Conservation (phyloP, 2,797 vertebrate genomes). For the Melanotaenia maccullochi region DNA sequence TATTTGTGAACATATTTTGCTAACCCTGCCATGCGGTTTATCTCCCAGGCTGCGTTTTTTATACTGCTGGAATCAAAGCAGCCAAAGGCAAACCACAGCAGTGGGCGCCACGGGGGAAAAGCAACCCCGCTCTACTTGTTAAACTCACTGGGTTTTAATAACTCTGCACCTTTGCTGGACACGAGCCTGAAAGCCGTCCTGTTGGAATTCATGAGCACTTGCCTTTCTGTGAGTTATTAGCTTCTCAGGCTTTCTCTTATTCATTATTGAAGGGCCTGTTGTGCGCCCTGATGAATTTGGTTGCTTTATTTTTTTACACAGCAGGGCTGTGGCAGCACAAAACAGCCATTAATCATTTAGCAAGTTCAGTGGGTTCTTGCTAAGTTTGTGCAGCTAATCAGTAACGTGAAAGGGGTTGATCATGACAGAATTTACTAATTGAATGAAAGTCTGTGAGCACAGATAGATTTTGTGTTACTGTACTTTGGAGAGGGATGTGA, state of each 20-base stretch:
- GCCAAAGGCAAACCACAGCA: conserved; percentile 27
- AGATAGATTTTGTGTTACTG: conserved; percentile 11
- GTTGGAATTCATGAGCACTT: conserved; percentile 42
- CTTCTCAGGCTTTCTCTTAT: conserved; percentile 44
- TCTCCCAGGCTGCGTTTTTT: conserved; percentile 25
- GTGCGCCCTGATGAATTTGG: conserved; percentile 62
- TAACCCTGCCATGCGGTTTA: conserved; percentile 33
- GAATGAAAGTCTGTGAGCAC: conserved; percentile 5
- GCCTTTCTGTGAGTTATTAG: conserved; percentile 61
- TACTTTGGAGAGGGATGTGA: conserved; percentile 33
- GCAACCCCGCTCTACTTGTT: conserved; percentile 38
- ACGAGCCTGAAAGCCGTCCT: conserved; percentile 44
- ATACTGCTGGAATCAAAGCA: conserved; percentile 35
- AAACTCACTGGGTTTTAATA: conserved; percentile 46
- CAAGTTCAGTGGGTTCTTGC: conserved; percentile 21
- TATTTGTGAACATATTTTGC: conserved; percentile 28
- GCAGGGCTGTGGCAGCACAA: conserved; percentile 19
- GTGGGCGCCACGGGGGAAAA: conserved; percentile 20
- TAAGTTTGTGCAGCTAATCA: conserved; percentile 18
- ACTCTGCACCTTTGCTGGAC: conserved; percentile 40
- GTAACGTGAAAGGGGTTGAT: conserved; percentile 41
- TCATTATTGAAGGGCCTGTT: conserved; percentile 67
- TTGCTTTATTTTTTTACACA: conserved; percentile 52
- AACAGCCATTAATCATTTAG: conserved; percentile 41
- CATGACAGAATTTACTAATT: conserved; percentile 23